Evolutionary conservation across 2,797 vertebrate species (phyloP).

Genomic region (Hyperoplus lanceolatus): DNA sequence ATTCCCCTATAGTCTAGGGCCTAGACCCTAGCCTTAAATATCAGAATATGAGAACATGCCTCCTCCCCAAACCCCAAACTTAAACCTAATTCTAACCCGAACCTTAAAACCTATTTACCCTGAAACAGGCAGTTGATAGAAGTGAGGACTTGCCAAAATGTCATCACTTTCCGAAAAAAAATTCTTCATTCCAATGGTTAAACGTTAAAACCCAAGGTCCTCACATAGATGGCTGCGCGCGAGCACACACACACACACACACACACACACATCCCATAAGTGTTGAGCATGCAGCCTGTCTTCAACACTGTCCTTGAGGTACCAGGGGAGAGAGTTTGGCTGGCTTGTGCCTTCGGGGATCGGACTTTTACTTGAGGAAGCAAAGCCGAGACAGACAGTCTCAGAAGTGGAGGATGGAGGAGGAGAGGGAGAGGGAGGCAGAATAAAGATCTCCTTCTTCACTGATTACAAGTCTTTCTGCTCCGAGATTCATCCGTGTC

Average conservation of each 20-base stretch:
- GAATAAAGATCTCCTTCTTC: constrained; percentile 41
- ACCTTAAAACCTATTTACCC: too few species aligned
- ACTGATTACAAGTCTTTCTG: constrained; percentile 34
- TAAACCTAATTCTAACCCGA: too few species aligned
- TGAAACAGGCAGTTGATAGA: too few species aligned
- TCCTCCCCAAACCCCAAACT: too few species aligned
- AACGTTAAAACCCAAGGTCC: too few species aligned
- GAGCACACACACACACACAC: constrained; percentile 5
- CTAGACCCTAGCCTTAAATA: too few species aligned
- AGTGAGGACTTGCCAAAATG: too few species aligned
- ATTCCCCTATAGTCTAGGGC: too few species aligned
- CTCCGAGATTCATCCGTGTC: constrained; percentile 10
- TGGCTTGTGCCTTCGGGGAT: constrained; percentile 16
- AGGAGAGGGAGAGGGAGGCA: neutral
- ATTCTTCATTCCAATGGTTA: too few species aligned
- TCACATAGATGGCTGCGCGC: too few species aligned
- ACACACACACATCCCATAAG: constrained; percentile 5
- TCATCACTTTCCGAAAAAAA: too few species aligned
- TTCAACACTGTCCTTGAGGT: constrained; percentile 46
- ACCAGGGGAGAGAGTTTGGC: constrained; percentile 16
- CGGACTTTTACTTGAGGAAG: constrained; percentile 12
- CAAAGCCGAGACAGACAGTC: constrained; percentile 32
- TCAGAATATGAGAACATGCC: too few species aligned
- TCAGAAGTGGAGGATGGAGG: neutral
- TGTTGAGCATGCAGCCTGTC: constrained; percentile 31